Evolutionary conservation across 2,888 invertebrate species (phyloP).

Genomic region (Hecatera dysodea): DNA sequence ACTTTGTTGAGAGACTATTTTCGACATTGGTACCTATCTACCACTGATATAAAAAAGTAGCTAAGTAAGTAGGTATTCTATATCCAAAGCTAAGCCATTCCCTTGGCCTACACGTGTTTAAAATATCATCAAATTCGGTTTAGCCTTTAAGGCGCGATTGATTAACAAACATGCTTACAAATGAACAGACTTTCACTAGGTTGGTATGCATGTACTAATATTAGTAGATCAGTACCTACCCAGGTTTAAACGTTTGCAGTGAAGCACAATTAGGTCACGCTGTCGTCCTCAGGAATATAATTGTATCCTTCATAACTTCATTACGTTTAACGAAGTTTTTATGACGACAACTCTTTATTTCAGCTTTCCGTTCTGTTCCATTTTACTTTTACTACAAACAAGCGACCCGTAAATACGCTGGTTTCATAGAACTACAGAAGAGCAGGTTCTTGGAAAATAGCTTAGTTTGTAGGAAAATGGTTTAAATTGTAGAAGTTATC

Average conservation of each 20-base stretch:
- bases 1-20: not conserved
- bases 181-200: no score
- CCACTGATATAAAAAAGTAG: not conserved
- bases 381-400: conserved; percentile 16
- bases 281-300: conserved; percentile 15
- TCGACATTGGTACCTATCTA: not conserved
- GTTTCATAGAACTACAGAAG: not conserved
- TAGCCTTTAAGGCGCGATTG: not conserved
- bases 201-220: not conserved
- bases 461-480: not conserved
- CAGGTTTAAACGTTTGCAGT: not conserved
- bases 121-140: not conserved
- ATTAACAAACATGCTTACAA: no score
- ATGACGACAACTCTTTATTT: conserved; percentile 13
- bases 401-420: not conserved
- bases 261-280: conserved; percentile 11
- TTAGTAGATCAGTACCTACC: not conserved
- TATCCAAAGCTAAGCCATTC: not conserved
- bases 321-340: conserved; percentile 25
- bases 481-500: not conserved
- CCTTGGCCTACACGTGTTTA: not conserved
- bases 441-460: not conserved
- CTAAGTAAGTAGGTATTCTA: not conserved
- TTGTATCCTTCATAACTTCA: conserved; percentile 21
- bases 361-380: not conserved